Conservation (phyloP, 2,888 invertebrate genomes). For the Nasonovia ribisnigri region DNA sequence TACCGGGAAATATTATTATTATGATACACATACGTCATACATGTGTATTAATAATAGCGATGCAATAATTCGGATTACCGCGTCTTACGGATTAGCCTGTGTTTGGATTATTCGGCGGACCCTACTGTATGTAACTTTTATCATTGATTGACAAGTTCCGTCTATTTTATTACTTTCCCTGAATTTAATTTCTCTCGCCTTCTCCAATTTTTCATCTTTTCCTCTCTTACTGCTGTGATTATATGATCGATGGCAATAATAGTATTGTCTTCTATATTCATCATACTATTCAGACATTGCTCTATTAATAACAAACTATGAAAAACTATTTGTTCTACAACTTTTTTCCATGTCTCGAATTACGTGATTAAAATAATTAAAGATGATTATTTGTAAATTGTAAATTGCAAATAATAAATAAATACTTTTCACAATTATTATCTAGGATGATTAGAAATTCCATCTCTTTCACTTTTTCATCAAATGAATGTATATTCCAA, state of each 20-base stretch:
- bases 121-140: neutral
- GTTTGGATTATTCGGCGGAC: too few species aligned
- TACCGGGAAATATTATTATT: too few species aligned
- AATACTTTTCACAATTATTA: neutral
- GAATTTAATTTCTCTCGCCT: neutral
- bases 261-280: neutral
- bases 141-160: neutral
- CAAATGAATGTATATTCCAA: too few species aligned
- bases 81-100: too few species aligned
- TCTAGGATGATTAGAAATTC: neutral
- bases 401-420: neutral
- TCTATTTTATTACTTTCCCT: neutral
- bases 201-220: neutral
- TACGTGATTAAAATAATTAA: neutral
- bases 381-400: neutral
- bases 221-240: neutral
- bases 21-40: too few species aligned
- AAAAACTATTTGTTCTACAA: neutral
- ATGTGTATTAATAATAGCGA: too few species aligned
- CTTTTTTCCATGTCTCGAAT: neutral
- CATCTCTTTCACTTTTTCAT: too few species aligned
- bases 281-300: neutral
- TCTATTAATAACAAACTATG: neutral
- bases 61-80: too few species aligned
- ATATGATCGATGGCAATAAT: slow-evolving; percentile 9